phyloP scores from a whole-genome alignment of 2,797 vertebrate species.

The Poecilia velifera region DNA sequence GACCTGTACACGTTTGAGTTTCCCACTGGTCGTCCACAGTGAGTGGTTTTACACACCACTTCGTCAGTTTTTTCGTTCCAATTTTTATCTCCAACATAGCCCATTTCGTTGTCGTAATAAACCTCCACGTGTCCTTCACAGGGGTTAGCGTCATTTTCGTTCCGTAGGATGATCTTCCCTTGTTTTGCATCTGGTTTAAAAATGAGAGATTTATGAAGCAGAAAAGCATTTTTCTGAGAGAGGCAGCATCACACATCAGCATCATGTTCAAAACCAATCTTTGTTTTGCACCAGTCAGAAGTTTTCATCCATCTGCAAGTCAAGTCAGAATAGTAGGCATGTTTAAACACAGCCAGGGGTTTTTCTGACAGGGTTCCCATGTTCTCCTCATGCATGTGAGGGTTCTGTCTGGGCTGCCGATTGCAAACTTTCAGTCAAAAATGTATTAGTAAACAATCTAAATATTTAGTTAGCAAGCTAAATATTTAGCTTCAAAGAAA shows the following conservation, averaged over 20 bases:
- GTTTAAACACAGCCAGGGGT: background rate
- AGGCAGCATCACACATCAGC: background rate
- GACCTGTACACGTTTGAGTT: rapidly evolving
- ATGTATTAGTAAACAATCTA: too few species aligned
- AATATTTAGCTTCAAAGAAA: too few species aligned
- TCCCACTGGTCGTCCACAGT: constrained; percentile 15
- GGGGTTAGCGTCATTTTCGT: background rate
- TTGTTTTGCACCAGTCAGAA: background rate
- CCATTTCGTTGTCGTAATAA: rapidly evolving
- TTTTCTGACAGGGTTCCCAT: background rate
- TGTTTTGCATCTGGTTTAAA: constrained; percentile 10
- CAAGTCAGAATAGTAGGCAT: background rate
- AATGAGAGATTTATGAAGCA: background rate
- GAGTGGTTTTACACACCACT: constrained; percentile 65
- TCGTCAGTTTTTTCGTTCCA: background rate
- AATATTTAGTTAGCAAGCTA: too few species aligned
- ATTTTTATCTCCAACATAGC: constrained; percentile 40
- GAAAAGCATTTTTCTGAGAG: background rate
- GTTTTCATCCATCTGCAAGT: background rate
- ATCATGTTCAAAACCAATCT: background rate
- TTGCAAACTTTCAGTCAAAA: too few species aligned
- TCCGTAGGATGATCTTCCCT: constrained; percentile 34
- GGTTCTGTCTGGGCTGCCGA: too few species aligned
- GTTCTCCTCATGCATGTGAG: too few species aligned
- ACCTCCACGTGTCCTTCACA: constrained; percentile 71